phyloP scores from a whole-genome alignment of 2,113 vertebrate species.

The Oreochromis niloticus region DNA sequence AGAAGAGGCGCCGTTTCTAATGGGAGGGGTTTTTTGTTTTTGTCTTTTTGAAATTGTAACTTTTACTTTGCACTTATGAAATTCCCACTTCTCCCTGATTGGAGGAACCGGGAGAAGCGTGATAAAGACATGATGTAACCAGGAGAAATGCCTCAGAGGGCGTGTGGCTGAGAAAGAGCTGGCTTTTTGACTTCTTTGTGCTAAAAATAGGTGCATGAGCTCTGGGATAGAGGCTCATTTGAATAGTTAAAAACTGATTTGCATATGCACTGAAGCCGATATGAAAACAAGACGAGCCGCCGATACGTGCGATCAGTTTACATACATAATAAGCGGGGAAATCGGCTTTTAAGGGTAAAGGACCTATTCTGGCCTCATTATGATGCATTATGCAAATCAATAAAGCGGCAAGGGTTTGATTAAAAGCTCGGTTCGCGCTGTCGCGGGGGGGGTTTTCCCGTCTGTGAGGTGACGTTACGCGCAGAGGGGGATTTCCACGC shows the following conservation, averaged over 20 bases:
- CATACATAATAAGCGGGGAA: neutral
- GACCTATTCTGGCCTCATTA: accelerated
- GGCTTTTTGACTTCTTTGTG: neutral
- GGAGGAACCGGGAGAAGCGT: neutral
- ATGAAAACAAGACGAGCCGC: neutral
- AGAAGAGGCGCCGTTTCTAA: neutral
- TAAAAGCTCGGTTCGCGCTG: neutral
- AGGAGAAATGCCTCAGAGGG: neutral
- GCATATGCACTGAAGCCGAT: neutral
- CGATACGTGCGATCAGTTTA: neutral
- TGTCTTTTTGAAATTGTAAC: neutral
- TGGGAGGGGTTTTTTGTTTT: neutral
- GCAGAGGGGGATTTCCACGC: constrained; percentile 66
- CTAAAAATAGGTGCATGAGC: neutral
- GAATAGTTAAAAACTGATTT: neutral
- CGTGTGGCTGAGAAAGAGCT: neutral
- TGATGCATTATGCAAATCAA: neutral
- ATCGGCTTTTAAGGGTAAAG: neutral
- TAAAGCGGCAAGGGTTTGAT: neutral
- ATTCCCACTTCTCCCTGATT: neutral
- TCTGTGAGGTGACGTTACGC: constrained; percentile 9
- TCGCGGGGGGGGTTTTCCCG: constrained; percentile 23
- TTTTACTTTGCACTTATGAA: neutral
- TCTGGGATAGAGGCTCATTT: neutral
- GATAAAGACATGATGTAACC: neutral